Base-by-base conservation (phyloP, 2,797 vertebrate genomes). In the Scomberomorus guttatus region DNA sequence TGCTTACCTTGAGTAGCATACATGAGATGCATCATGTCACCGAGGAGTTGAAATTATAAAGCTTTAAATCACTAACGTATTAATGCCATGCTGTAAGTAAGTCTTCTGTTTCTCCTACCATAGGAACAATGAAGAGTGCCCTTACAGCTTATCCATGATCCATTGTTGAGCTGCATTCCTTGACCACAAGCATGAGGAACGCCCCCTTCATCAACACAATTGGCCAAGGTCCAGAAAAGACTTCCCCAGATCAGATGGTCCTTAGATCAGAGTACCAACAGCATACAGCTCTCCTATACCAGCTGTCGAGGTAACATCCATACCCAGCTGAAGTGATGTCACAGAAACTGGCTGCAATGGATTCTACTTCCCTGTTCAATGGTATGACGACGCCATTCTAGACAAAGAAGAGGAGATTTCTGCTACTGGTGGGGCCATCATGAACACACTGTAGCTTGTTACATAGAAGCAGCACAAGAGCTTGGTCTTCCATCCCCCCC, bases 131-230 rank as follows among this genome's bases (percentile, higher is more conserved):
- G 15, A 37, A 24, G 50, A 34, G 10, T 24, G 29, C n/a, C 65
- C 39, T 6, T 70, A 52, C 52, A n/a, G 64, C 22, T 44, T 34
- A 75, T 61, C 52, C 64, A 55, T 51, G 67, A 51, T 51, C 13
- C 58, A 77, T 65, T 83, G 57, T 78, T 57, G 24, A 27, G 34
- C 58, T 29, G 27, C 58, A 78, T 83, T 85, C 77, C 81, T 79
- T 54, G 6, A 42, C 29, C 24, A 2, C 1, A 20, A 68, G 50
- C 74, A 61, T 27, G 22, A 60, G 66, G 3, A 66, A 72, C 34
- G n/a, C n/a, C 10, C 12, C 60, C 12, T 64, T 42, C 59, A 54
- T 57, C 2, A 34, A 29, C 4, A 65, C 22, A 24, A 29, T 18
- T 15, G 32, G 64, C 24, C 42, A 24, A 75, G 62, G 56, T 81